Percentiles rank a stretch among this genome's conserved stretches.
Conservation (phyloP, 2,113 vertebrate species). For the Nesogale talazaci region DNA sequence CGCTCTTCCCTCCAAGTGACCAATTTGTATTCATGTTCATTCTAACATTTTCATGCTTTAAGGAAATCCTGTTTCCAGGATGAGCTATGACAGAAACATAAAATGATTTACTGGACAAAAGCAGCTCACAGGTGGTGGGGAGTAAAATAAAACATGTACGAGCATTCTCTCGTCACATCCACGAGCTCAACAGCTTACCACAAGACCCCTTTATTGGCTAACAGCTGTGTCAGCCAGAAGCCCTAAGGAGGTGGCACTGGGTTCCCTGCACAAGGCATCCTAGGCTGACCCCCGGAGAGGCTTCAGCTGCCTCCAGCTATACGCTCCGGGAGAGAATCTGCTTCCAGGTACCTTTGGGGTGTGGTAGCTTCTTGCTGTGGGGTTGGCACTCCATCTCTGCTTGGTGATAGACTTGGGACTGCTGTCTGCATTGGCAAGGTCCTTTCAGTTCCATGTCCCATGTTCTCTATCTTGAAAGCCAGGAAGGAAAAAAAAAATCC, state of each 20-base stretch:
- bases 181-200: background rate
- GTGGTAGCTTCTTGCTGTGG: background rate
- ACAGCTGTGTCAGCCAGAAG: background rate
- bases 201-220: background rate
- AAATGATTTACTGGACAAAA: constrained; percentile 21
- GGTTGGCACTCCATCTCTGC: background rate
- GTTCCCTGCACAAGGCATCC: background rate
- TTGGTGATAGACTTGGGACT: background rate
- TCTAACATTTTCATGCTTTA: background rate
- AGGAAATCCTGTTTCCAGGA: background rate
- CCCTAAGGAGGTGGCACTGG: background rate
- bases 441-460: background rate
- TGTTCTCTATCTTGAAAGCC: background rate
- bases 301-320: background rate
- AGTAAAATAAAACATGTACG: background rate
- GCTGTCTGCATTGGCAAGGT: background rate
- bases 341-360: background rate
- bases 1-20: background rate
- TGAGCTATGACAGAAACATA: background rate
- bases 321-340: background rate
- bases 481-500: background rate
- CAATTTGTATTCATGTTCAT: no score
- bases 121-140: background rate
- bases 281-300: background rate
- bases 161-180: background rate